phyloP scores from a whole-genome alignment of 2,113 vertebrate species.

The Notothenia coriiceps region DNA sequence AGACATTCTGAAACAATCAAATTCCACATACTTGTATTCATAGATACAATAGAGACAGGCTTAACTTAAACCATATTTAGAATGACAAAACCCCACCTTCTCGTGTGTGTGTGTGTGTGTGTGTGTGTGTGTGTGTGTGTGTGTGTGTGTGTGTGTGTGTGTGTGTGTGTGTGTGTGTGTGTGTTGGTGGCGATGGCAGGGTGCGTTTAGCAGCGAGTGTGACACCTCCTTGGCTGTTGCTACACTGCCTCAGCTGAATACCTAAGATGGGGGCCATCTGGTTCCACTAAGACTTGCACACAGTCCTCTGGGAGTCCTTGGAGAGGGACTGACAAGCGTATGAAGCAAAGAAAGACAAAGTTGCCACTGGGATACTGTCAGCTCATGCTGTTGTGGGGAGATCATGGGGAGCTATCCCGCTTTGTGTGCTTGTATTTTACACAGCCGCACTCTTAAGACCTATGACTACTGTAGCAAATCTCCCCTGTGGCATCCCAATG shows the following conservation, averaged over 20 bases:
- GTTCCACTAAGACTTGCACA: conserved; percentile 58
- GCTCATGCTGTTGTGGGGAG: conserved; percentile 41
- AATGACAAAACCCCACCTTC: conserved; percentile 19
- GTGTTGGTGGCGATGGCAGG: conserved; percentile 40
- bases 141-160: neutral
- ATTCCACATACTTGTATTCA: neutral
- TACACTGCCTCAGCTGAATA: conserved; percentile 67
- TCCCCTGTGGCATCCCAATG: conserved; percentile 18
- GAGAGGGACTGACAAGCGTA: conserved; percentile 54
- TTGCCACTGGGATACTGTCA: conserved; percentile 55
- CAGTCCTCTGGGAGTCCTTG: conserved; percentile 76
- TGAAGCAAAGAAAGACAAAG: conserved; percentile 40
- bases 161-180: conserved; percentile 15
- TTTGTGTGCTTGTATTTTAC: conserved; percentile 43
- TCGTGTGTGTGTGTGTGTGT: conserved; percentile 23
- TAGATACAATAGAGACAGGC: neutral
- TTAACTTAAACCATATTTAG: neutral
- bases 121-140: neutral
- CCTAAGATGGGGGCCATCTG: conserved; percentile 77
- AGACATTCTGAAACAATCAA: neutral
- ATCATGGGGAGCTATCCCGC: conserved; percentile 36
- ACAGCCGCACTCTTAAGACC: conserved; percentile 33
- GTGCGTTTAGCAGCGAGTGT: conserved; percentile 48
- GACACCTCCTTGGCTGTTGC: conserved; percentile 71
- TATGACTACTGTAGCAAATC: conserved; percentile 56